Evolutionary conservation across 1,140 invertebrate species (phyloP).

Genomic region (Aphis gossypii): DNA sequence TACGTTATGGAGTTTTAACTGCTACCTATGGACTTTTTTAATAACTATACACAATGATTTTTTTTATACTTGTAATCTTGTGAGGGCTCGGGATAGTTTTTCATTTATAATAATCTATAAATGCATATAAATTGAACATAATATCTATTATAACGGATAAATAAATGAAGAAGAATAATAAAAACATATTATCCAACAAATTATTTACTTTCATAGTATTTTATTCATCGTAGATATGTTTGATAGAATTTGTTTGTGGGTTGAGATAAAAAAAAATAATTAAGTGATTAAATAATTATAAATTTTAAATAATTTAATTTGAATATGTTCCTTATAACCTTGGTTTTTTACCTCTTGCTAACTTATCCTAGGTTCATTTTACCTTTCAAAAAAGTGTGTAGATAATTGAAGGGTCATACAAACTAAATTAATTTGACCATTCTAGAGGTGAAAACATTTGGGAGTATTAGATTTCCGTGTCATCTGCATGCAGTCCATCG

Average conservation of each 20-base stretch:
- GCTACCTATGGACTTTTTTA: too few relatives aligned
- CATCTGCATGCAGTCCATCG: not conserved
- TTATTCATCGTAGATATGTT: not conserved
- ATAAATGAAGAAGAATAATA: not conserved
- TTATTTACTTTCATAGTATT: not conserved
- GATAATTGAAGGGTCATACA: not conserved
- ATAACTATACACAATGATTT: too few relatives aligned
- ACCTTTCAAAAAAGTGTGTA: not conserved
- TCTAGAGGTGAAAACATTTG: not conserved
- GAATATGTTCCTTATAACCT: not conserved
- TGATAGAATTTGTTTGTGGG: not conserved
- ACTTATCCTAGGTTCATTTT: not conserved
- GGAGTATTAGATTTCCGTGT: not conserved
- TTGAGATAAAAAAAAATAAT: not conserved
- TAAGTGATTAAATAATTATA: not conserved
- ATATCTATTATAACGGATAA: not conserved
- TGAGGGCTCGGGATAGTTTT: not conserved
- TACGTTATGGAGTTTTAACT: too few relatives aligned
- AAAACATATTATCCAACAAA: not conserved
- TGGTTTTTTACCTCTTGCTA: not conserved
- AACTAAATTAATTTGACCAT: not conserved
- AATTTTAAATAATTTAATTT: not conserved
- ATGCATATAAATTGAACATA: too few relatives aligned
- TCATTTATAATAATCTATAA: not conserved
- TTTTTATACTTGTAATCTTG: too few relatives aligned